Evolutionary conservation across 2,888 invertebrate species (phyloP), one percentile per base, ranked within the genome.

Genomic region (Drosophila multiciliata): DNA sequence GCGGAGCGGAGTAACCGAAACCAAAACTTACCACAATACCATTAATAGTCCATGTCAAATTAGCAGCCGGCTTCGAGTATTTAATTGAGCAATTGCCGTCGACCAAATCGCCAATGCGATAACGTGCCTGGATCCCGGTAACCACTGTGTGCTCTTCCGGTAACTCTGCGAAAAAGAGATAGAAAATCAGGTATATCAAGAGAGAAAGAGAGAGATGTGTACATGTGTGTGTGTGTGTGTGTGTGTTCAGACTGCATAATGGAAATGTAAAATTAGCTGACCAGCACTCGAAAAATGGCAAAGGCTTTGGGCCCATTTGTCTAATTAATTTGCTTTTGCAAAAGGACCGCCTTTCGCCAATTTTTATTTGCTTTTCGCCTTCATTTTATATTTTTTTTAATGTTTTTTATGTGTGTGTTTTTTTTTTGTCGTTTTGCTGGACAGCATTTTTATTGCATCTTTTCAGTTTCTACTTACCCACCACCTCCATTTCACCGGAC

Each of bases 31-130:
- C 93, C 92, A 92, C 93, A 89, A 92, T 91, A 83, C 94, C 94
- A 91, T 95, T 95, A 90, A 94, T 93, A 90, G 94, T 93, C 95
- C 95, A 95, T 76, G 95, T 94, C 87, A 95, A 93, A 93, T 95
- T 95, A 78, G 94, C 94, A 73, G 94, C 94, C 71, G 95, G 95
- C 87, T 93, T 93, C 42, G 95, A 94, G 85, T 93, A 93, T 87
- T 93, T 93, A 74, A 94, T 94, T 80, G 94, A 94, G 91, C 95
- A 95, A 91, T 94, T 94, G 72, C 94, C 94, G 85, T 93, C 93
- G 69, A 95, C 92, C 78, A 92, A 93, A 82, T 95, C 95, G 67
- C 94, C 94, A 62, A 93, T 89, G 78, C 94, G 93, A 92, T 95
- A 95, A 75, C 94, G 92, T 59, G 93, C 92, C 90, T 94, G 94